Conservation (phyloP, 2,888 invertebrate species). For the Apomyelois bistriatella region DNA sequence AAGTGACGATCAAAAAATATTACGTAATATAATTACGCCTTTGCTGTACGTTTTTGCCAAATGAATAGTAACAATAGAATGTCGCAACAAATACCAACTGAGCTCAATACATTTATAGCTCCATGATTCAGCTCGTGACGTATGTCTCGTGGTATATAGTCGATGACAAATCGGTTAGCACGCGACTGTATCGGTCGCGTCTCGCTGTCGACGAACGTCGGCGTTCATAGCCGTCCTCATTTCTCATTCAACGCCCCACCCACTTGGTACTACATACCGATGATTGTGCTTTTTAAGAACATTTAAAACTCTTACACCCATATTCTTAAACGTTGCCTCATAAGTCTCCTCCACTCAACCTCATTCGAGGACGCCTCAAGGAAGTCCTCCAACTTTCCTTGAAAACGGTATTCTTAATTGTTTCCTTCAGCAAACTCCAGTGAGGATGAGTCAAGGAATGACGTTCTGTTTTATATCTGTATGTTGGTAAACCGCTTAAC, state of each 20-base stretch:
- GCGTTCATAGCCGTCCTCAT: slow-evolving; percentile 29
- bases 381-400: too few relatives aligned
- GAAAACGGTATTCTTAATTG: too few relatives aligned
- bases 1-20: too few relatives aligned
- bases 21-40: too few relatives aligned
- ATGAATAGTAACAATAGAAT: background rate
- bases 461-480: too few relatives aligned
- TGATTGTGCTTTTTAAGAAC: background rate
- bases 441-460: too few relatives aligned
- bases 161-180: slow-evolving; percentile 25
- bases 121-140: slow-evolving; percentile 26
- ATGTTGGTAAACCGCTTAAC: too few relatives aligned
- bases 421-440: too few relatives aligned
- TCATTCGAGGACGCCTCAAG: too few relatives aligned
- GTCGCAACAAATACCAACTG: background rate
- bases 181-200: slow-evolving; percentile 26
- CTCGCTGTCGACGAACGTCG: slow-evolving; percentile 25
- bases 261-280: background rate
- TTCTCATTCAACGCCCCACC: slow-evolving; percentile 16
- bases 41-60: background rate
- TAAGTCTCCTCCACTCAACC: too few relatives aligned
- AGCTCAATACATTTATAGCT: slow-evolving; percentile 25
- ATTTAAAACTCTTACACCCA: too few relatives aligned
- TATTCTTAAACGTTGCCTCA: too few relatives aligned
- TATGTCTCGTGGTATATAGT: slow-evolving; percentile 25